A percentile compares a stretch with the other conserved stretches of the same genome.
These are phyloP conservation scores for Stichopus chloronotus DNA, from an alignment of 35 echinoderm and acorn worm species.

Conservation along the genomic window DNA sequence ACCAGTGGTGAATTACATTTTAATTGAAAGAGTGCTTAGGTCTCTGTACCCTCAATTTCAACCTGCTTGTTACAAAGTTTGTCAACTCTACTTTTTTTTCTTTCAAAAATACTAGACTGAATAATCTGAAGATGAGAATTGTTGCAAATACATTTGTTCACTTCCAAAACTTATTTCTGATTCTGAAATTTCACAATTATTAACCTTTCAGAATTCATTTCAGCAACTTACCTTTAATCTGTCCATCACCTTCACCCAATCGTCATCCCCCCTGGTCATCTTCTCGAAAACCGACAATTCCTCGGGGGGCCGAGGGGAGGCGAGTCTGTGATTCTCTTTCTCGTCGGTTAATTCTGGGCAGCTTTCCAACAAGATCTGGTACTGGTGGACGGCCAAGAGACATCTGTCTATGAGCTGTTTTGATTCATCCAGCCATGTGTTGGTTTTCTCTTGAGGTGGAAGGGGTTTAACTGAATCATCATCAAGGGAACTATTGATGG, in stretches of 20 bases:
- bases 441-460: constrained; percentile 61
- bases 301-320: constrained; percentile 41
- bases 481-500: neutral
- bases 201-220: neutral
- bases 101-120: too few species aligned
- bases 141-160: too few species aligned
- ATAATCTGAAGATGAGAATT: too few species aligned
- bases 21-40: too few species aligned
- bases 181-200: too few species aligned
- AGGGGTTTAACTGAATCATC: neutral
- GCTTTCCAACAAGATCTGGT: constrained; percentile 68
- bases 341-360: constrained; percentile 60
- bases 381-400: constrained; percentile 49
- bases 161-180: too few species aligned
- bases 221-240: constrained; percentile 46
- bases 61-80: too few species aligned
- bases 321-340: neutral
- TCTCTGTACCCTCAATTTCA: too few species aligned
- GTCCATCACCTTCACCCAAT: constrained; percentile 31
- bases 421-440: constrained; percentile 37
- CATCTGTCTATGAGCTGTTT: constrained; percentile 67
- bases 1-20: too few species aligned
- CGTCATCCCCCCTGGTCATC: constrained; percentile 45
- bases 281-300: constrained; percentile 56
- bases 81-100: too few species aligned